phyloP scores from a whole-genome alignment of 2,888 invertebrate genomes.

The Cheilosia soror region DNA sequence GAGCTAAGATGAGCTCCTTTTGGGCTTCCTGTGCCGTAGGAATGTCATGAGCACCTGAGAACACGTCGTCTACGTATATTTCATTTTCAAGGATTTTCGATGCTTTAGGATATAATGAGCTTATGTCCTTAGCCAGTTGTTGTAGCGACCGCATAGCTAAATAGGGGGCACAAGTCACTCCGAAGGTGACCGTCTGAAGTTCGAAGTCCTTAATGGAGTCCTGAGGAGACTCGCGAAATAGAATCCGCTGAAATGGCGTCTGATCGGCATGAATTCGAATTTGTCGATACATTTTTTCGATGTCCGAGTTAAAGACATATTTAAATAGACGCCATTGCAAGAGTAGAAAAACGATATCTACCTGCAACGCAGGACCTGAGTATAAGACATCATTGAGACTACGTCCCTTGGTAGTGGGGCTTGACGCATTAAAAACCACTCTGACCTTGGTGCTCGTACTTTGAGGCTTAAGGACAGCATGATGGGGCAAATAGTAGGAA shows the following conservation, averaged over 20 bases:
- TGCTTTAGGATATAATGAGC: conserved; percentile 10
- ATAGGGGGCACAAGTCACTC: conserved; percentile 15
- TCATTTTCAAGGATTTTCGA: conserved; percentile 31
- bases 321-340: conserved; percentile 58
- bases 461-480: conserved; percentile 45
- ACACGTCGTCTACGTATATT: conserved; percentile 52
- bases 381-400: conserved; percentile 67
- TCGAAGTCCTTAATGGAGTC: too few species aligned
- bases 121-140: conserved; percentile 44
- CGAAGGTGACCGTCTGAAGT: not conserved
- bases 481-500: conserved; percentile 53
- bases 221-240: conserved; percentile 34
- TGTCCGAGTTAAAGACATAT: conserved; percentile 75
- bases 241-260: conserved; percentile 34
- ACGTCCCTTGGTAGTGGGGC: conserved; percentile 46
- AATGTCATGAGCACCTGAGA: conserved; percentile 38
- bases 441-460: conserved; percentile 73
- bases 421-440: conserved; percentile 76
- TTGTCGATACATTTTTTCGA: conserved; percentile 76
- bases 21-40: not conserved
- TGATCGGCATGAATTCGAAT: conserved; percentile 63
- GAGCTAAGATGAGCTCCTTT: conserved; percentile 6
- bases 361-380: conserved; percentile 69
- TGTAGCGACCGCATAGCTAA: conserved; percentile 47
- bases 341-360: conserved; percentile 18